Evolutionary conservation across 2,113 vertebrate genomes (phyloP).

Genomic region (Corythornis cristatus): DNA sequence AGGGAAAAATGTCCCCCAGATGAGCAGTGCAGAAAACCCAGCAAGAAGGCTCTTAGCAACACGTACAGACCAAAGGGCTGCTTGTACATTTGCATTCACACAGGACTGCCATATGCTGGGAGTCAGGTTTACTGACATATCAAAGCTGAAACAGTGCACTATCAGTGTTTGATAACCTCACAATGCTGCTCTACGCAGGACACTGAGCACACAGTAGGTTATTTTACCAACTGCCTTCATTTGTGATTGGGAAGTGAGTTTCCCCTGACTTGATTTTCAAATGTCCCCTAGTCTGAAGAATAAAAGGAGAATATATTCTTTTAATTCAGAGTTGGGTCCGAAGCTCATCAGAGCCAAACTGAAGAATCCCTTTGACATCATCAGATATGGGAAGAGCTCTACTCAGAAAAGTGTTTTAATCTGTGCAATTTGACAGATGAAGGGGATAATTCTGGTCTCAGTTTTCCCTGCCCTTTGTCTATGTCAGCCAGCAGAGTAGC

Average conservation of each 20-base stretch:
- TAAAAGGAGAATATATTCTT: background rate
- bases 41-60: background rate
- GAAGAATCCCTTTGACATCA: background rate
- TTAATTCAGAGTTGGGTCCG: background rate
- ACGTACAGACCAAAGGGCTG: background rate
- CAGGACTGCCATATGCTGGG: background rate
- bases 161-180: background rate
- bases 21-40: background rate
- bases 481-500: background rate
- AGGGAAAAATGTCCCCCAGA: background rate
- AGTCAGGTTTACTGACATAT: background rate
- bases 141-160: background rate
- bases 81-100: background rate
- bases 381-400: background rate
- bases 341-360: background rate
- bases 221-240: background rate
- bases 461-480: rapidly evolving
- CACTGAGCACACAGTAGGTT: background rate
- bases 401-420: background rate
- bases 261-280: background rate
- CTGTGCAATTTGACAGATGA: background rate
- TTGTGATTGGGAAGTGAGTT: background rate
- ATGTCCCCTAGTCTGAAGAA: background rate
- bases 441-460: background rate
- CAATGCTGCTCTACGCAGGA: background rate